A percentile compares a stretch with the other conserved stretches of the same genome.
phyloP scores from a whole-genome alignment of 2,888 invertebrate species.

The Papilio protenor region DNA sequence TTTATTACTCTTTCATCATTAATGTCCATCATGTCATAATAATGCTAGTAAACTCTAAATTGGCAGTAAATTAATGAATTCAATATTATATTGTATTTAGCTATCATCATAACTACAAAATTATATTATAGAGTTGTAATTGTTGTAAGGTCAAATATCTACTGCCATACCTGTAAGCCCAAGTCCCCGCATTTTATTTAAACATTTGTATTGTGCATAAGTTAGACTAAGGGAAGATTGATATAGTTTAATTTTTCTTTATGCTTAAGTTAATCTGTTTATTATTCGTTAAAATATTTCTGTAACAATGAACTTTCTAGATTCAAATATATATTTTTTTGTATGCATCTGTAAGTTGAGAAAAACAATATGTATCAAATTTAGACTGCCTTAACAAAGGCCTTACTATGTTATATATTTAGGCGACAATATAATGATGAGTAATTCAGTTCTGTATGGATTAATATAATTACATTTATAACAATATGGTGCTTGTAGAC shows the following conservation, averaged over 20 bases:
- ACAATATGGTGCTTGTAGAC: constrained; percentile 10
- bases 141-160: neutral
- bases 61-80: neutral
- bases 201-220: neutral
- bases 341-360: neutral
- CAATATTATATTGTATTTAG: neutral
- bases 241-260: neutral
- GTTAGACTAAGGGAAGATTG: neutral
- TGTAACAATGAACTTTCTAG: neutral
- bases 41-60: neutral
- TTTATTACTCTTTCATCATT: neutral
- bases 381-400: neutral
- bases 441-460: neutral
- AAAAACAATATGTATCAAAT: neutral
- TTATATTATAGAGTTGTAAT: neutral
- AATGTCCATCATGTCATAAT: neutral
- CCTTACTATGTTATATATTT: neutral
- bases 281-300: neutral
- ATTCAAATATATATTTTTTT: neutral
- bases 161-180: neutral
- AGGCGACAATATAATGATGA: neutral
- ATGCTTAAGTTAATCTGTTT: neutral
- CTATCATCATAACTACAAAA: neutral
- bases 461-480: neutral
- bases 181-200: neutral